Evolutionary conservation across 2,888 invertebrate genomes (phyloP).

Genomic region (Drosophila rellima): DNA sequence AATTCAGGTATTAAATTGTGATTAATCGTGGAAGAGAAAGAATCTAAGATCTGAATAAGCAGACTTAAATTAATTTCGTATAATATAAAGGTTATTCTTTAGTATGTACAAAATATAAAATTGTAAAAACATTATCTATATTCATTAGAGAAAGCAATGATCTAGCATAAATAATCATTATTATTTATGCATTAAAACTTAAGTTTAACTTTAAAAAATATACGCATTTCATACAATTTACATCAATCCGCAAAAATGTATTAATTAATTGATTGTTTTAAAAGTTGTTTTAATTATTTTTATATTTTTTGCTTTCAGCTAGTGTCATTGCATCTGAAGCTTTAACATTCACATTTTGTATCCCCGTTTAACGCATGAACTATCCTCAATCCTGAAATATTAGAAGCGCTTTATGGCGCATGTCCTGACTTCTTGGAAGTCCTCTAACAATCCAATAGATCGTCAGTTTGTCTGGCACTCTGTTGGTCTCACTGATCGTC

Average conservation of each 20-base stretch:
- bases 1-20: slow-evolving; percentile 10
- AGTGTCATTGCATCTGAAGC: slow-evolving; percentile 33
- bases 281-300: neutral
- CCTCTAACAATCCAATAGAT: slow-evolving; percentile 22
- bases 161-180: too few relatives aligned
- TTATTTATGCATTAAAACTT: too few relatives aligned
- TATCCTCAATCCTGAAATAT: slow-evolving; percentile 24
- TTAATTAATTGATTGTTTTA: too few relatives aligned
- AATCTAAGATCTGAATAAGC: too few relatives aligned
- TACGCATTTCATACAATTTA: too few relatives aligned
- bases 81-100: too few relatives aligned
- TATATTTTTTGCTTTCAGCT: neutral
- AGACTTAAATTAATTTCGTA: too few relatives aligned
- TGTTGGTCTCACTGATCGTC: slow-evolving; percentile 16
- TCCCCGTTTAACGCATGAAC: slow-evolving; percentile 27
- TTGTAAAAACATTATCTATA: neutral
- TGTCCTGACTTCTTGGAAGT: slow-evolving; percentile 50
- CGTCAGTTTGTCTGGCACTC: slow-evolving; percentile 20
- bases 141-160: too few relatives aligned
- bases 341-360: slow-evolving; percentile 20
- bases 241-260: too few relatives aligned
- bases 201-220: too few relatives aligned
- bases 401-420: slow-evolving; percentile 52
- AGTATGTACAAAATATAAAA: too few relatives aligned
- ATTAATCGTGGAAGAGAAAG: neutral